Percentiles rank a stretch among this genome's conserved stretches.
Conservation (phyloP, 2,113 vertebrate genomes). For the Cranoglanis bouderius region DNA sequence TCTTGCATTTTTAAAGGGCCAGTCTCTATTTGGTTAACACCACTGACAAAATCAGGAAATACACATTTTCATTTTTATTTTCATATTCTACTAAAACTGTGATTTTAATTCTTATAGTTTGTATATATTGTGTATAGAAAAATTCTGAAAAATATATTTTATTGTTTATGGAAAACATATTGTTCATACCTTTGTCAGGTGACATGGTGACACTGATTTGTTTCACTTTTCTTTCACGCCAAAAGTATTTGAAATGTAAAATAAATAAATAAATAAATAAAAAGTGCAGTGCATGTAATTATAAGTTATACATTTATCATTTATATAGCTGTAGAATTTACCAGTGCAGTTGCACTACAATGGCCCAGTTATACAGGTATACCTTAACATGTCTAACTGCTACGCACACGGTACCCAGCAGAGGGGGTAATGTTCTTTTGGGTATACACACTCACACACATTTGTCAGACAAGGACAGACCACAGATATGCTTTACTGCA, state of each 20-base stretch:
- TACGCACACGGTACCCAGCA: conserved; percentile 49
- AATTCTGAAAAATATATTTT: neutral
- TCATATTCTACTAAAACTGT: neutral
- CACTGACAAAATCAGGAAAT: neutral
- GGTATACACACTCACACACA: conserved; percentile 26
- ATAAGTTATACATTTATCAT: no score
- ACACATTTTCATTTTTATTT: neutral
- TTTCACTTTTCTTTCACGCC: neutral
- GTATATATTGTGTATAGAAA: neutral
- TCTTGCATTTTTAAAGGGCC: no score
- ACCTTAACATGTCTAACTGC: neutral
- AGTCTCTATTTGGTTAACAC: neutral
- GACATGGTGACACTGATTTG: neutral
- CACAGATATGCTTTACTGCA: conserved; percentile 40
- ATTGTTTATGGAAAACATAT: neutral
- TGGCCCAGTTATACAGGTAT: neutral
- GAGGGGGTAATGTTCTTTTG: conserved; percentile 47
- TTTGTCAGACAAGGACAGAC: neutral
- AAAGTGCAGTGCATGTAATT: neutral
- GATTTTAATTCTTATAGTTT: neutral
- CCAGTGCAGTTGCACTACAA: neutral
- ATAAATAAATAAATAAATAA: neutral
- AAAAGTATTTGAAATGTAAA: neutral
- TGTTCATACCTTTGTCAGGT: neutral
- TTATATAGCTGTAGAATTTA: neutral